Evolutionary conservation across 2,113 vertebrate species (phyloP).

Genomic region (Petrocephalus zakoni): DNA sequence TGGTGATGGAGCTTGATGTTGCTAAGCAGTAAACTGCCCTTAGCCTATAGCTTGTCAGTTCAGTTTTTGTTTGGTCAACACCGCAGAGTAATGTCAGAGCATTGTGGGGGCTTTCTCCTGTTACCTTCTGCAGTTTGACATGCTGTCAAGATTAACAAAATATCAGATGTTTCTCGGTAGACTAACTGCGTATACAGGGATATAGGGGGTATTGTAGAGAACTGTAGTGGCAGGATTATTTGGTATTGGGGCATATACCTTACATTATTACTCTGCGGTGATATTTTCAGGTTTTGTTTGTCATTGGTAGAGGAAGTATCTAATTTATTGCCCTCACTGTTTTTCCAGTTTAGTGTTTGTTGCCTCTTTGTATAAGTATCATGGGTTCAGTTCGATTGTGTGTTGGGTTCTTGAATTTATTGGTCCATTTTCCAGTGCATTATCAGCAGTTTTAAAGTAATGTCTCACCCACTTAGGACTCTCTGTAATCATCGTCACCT

Average conservation of each 20-base stretch:
- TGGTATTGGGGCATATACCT: not conserved
- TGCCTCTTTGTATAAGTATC: not conserved
- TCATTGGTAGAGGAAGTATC: not conserved
- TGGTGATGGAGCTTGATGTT: slow-evolving; percentile 5
- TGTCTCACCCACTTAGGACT: not conserved
- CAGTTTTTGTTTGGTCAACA: not conserved
- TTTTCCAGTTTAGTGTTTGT: not conserved
- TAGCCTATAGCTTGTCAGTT: not conserved
- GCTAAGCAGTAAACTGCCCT: not conserved
- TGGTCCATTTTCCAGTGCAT: not conserved
- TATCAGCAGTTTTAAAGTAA: not conserved
- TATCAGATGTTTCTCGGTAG: not conserved
- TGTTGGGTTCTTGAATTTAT: not conserved
- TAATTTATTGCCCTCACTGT: not conserved
- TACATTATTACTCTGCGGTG: not conserved
- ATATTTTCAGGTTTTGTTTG: not conserved
- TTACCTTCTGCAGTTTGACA: not conserved
- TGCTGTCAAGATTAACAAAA: not conserved
- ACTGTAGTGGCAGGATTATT: not conserved
- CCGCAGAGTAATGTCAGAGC: no score
- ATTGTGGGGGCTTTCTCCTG: not conserved
- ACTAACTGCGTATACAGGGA: not conserved
- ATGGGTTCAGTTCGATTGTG: not conserved
- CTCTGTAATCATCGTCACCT: not conserved
- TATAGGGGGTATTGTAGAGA: not conserved